Base-by-base conservation (phyloP, 2,113 vertebrate species). In the Sebastes fasciatus region DNA sequence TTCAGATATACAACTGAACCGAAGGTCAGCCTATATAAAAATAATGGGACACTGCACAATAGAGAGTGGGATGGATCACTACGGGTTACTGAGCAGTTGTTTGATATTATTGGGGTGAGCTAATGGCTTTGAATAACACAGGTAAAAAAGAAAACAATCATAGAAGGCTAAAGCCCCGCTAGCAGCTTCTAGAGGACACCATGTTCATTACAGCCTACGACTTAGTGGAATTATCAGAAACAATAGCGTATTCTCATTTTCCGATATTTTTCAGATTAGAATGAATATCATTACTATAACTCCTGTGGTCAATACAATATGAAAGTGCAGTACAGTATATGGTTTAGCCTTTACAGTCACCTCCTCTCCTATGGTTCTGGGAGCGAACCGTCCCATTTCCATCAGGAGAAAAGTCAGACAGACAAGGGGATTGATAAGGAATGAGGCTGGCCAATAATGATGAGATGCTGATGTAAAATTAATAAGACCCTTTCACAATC, bases 391-490 rank as follows among this genome's bases (percentile, higher is more conserved):
- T 34, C n/a, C 58, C 4, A 73, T 72, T 79, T 90, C 77, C 45
- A 83, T 65, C 42, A 42, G 75, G 79, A 79, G 16, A 58, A 10
- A 64, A 46, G 64, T 66, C 60, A 48, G 64, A 74, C 43, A 61
- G 75, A 63, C 51, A 21, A 61, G 66, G 82, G 72, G 23, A 86
- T 62, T 76, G 79, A 84, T 52, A 48, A 67, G 51, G 61, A 84
- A 65, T 69, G 62, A 80, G 58, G 54, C 70, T 46, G 77, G 57
- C 78, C 84, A 79, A 85, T 89, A 87, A 88, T 88, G 76, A 93
- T 86, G 90, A 90, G 86, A 75, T 82, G 84, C 77, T 83, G 67
- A 93, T 94, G 92, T 86, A 95, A 94, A 92, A 94, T 95, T 90
- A 92, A 95, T 94, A 85, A 57, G 77, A 80, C 79, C 74, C 46